These are phyloP conservation scores for Teleogryllus oceanicus DNA, from an alignment of 2,888 invertebrate genomes.

Conservation along the genomic window DNA sequence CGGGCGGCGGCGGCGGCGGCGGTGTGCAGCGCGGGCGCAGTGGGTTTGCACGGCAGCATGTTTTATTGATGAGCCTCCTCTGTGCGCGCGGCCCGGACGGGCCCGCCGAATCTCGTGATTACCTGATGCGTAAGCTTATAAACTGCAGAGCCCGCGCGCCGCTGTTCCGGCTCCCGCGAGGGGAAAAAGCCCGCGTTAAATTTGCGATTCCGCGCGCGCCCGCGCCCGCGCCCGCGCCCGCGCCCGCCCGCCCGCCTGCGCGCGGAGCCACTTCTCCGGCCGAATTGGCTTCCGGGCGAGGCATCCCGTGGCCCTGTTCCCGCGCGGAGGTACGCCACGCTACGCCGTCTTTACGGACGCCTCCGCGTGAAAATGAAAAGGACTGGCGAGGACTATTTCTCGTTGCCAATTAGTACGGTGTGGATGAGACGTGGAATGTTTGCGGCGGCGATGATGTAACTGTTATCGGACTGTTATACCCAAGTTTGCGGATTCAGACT, in stretches of 20 bases:
- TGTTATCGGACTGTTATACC: too few species aligned
- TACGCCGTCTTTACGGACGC: too few species aligned
- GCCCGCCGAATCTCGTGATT: constrained; percentile 7
- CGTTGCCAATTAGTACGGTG: too few species aligned
- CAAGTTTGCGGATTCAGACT: too few species aligned
- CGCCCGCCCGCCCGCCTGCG: neutral
- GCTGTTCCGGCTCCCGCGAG: neutral
- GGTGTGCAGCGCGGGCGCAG: neutral
- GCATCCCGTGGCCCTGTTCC: too few species aligned
- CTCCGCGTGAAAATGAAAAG: too few species aligned
- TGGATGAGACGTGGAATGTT: too few species aligned
- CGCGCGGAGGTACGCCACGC: too few species aligned
- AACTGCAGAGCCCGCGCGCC: neutral
- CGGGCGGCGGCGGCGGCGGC: too few species aligned
- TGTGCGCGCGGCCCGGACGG: neutral
- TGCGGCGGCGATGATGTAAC: too few species aligned
- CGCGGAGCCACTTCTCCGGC: neutral
- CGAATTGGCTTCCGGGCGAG: too few species aligned
- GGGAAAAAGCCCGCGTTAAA: constrained; percentile 4
- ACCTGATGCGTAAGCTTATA: constrained; percentile 18
- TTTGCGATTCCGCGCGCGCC: neutral
- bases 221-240: neutral
- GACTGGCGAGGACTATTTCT: too few species aligned
- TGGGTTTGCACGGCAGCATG: constrained; percentile 1
- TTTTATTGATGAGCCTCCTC: constrained; percentile 18